Conservation (phyloP, 2,797 vertebrate species). For the Phoxinus dragarum region DNA sequence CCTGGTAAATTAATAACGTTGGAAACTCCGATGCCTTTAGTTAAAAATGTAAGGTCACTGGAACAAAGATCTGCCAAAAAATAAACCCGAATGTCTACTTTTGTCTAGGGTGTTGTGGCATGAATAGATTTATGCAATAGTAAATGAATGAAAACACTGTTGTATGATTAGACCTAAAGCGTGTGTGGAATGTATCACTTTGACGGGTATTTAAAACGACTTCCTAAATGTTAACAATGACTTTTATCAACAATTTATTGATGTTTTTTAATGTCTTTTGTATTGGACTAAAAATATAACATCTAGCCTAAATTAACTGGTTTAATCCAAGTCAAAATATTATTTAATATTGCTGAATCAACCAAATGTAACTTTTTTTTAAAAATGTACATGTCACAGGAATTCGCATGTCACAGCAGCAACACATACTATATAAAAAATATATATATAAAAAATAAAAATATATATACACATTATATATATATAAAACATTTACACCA, state of each 20-base stretch:
- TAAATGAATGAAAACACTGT: neutral
- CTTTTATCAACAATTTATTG: neutral
- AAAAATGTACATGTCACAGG: too few species aligned
- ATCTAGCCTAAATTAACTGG: too few species aligned
- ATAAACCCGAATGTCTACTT: neutral
- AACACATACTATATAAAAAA: neutral
- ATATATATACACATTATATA: too few species aligned
- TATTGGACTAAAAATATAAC: neutral
- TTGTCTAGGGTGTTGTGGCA: too few species aligned
- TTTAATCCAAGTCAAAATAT: too few species aligned
- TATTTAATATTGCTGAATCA: neutral
- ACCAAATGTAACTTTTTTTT: too few species aligned
- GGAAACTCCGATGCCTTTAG: constrained; percentile 34
- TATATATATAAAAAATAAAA: neutral
- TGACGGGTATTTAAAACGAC: neutral
- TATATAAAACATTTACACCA: neutral
- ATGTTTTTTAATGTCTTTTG: neutral
- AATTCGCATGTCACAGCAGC: neutral
- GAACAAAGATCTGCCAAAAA: constrained; percentile 1
- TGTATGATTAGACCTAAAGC: neutral
- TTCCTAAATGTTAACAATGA: neutral
- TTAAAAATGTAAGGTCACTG: neutral
- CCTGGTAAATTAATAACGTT: neutral
- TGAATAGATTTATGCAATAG: neutral
- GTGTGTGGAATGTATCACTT: neutral